These are phyloP conservation scores for Pogona vitticeps DNA, from an alignment of 2,113 vertebrate species.

Conservation along the genomic window DNA sequence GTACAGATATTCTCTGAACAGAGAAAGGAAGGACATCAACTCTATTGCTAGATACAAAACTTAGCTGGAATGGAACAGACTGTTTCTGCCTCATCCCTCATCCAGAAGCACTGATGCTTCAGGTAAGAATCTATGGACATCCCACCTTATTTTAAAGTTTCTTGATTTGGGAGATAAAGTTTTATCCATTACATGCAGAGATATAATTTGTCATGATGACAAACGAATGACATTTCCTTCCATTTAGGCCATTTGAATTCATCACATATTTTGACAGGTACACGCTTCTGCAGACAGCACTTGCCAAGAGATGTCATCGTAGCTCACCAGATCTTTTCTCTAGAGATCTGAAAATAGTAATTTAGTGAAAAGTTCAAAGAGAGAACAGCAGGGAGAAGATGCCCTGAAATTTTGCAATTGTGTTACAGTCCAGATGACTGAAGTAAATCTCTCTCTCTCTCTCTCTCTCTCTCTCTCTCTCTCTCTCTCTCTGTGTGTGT, in stretches of 20 bases:
- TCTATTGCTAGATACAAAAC: neutral
- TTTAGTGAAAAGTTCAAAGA: constrained; percentile 48
- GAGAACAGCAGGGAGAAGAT: constrained; percentile 13
- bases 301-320: constrained; percentile 61
- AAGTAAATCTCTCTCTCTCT: too few species aligned
- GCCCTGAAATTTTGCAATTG: neutral
- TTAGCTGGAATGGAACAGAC: neutral
- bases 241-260: constrained; percentile 66
- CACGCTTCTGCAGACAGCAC: constrained; percentile 53
- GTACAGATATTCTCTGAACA: neutral
- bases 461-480: too few species aligned
- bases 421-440: neutral
- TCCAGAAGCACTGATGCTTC: neutral
- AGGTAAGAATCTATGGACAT: constrained; percentile 19
- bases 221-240: constrained; percentile 63
- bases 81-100: neutral
- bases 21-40: neutral
- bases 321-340: constrained; percentile 59
- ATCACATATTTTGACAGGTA: constrained; percentile 68
- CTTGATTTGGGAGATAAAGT: constrained; percentile 55
- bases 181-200: constrained; percentile 53
- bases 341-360: constrained; percentile 49
- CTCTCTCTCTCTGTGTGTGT: too few species aligned
- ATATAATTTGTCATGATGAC: constrained; percentile 60
- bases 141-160: constrained; percentile 38